Conservation (phyloP, 2,797 vertebrate species). For the Dromococcyx pavoninus region DNA sequence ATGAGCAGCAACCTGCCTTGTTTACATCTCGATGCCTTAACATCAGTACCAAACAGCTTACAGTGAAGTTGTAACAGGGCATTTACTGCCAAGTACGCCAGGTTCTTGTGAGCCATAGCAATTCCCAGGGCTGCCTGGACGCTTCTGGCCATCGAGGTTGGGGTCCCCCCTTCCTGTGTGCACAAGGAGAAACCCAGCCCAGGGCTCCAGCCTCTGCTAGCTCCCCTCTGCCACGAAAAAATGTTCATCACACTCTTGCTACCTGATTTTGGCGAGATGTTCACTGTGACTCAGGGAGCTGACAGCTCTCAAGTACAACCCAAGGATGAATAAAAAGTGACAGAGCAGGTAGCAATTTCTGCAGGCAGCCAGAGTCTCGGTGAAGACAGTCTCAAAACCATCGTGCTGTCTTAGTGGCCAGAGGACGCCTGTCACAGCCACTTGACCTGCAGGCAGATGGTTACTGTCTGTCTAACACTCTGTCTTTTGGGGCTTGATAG, state of each 20-base stretch:
- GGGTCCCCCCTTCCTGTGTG: rapidly evolving
- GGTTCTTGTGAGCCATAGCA: not conserved
- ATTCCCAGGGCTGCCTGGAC: not conserved
- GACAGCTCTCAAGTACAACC: constrained; percentile 47
- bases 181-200: not conserved
- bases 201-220: not conserved
- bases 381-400: not conserved
- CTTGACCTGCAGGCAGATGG: constrained; percentile 47
- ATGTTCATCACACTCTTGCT: not conserved
- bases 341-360: not conserved
- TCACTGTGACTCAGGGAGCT: not conserved
- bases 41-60: rapidly evolving
- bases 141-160: not conserved
- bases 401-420: not conserved
- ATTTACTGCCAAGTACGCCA: not conserved
- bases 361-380: not conserved
- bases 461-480: not conserved
- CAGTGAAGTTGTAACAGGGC: not conserved
- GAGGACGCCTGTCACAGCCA: constrained; percentile 20
- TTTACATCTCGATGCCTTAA: rapidly evolving
- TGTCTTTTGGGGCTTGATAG: constrained; percentile 11
- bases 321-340: constrained; percentile 1
- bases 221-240: too few relatives aligned
- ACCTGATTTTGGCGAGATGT: not conserved
- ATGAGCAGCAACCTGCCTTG: not conserved